Evolutionary conservation across 23 tunicate species (phyloP).

Genomic region (Oikopleura vanhoeffeni): DNA sequence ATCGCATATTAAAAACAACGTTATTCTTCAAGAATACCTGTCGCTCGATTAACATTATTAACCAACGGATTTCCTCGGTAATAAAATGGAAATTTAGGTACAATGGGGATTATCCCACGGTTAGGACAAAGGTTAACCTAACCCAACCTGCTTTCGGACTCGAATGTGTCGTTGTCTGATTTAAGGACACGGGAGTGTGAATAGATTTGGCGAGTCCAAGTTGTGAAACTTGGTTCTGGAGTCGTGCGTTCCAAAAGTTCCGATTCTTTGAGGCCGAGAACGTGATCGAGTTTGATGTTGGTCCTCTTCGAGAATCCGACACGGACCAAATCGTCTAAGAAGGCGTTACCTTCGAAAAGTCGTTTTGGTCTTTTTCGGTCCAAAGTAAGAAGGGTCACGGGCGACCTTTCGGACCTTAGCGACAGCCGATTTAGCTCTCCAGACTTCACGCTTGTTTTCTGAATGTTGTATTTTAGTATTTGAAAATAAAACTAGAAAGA

Average conservation of each 20-base stretch:
- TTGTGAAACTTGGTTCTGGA: slow-evolving; percentile 90
- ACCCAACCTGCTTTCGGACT: neutral
- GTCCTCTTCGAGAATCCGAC: slow-evolving; percentile 61
- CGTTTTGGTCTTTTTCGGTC: slow-evolving; percentile 76
- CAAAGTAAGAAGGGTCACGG: slow-evolving; percentile 61
- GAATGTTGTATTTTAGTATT: too few relatives aligned
- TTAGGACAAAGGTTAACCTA: neutral
- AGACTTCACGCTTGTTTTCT: slow-evolving; percentile 26
- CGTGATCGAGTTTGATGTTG: slow-evolving; percentile 96
- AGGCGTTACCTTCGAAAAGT: slow-evolving; percentile 90
- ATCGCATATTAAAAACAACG: too few relatives aligned
- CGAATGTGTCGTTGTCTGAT: slow-evolving; percentile 87
- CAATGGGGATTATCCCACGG: neutral
- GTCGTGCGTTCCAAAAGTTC: slow-evolving; percentile 80
- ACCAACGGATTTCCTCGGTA: too few relatives aligned
- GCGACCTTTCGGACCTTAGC: slow-evolving; percentile 96
- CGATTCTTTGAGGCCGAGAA: slow-evolving; percentile 71
- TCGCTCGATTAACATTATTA: too few relatives aligned
- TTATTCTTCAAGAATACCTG: too few relatives aligned
- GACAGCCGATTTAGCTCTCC: slow-evolving; percentile 74
- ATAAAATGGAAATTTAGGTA: neutral
- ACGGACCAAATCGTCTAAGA: slow-evolving; percentile 56
- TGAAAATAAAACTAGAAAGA: too few relatives aligned
- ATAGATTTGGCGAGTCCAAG: slow-evolving; percentile 87
- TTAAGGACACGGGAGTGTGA: too few relatives aligned